phyloP scores from a whole-genome alignment of 2,888 invertebrate genomes.

The Clunio marinus region DNA sequence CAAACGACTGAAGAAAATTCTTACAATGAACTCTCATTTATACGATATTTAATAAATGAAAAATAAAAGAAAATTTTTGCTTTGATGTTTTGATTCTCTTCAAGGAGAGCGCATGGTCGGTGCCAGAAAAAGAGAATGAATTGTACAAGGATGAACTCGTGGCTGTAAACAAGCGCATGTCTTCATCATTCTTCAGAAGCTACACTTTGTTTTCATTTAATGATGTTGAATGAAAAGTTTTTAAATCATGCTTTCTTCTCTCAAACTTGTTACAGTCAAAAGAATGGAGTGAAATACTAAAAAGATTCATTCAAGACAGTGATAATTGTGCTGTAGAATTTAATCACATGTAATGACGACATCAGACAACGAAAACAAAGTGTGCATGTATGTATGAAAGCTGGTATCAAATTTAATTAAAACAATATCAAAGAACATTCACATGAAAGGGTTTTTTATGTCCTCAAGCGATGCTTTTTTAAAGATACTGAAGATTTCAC shows the following conservation, averaged over 20 bases:
- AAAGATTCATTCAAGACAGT: neutral
- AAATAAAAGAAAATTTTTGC: constrained; percentile 11
- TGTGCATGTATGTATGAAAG: constrained; percentile 12
- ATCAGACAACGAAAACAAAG: constrained; percentile 1
- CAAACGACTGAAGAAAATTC: constrained; percentile 18
- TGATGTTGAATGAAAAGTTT: constrained; percentile 17
- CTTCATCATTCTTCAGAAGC: neutral
- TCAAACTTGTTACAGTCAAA: neutral
- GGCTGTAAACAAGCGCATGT: neutral
- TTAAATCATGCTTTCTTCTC: constrained; percentile 5
- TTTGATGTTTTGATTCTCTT: neutral
- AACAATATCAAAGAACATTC: constrained; percentile 25
- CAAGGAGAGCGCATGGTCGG: constrained; percentile 1
- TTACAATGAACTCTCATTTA: constrained; percentile 28
- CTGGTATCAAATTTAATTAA: constrained; percentile 15
- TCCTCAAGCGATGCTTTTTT: neutral
- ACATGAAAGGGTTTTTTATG: neutral
- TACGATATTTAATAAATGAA: constrained; percentile 5
- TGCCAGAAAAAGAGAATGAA: constrained; percentile 26
- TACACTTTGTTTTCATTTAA: constrained; percentile 17
- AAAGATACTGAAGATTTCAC: too few species aligned
- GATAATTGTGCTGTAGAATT: constrained; percentile 20
- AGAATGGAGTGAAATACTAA: neutral
- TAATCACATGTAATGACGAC: constrained; percentile 31
- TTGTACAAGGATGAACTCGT: neutral